A percentile compares a stretch with the other conserved stretches of the same genome.
phyloP scores from a whole-genome alignment of 64 coral and sea anemone genomes.

The Trachythela sp. region DNA sequence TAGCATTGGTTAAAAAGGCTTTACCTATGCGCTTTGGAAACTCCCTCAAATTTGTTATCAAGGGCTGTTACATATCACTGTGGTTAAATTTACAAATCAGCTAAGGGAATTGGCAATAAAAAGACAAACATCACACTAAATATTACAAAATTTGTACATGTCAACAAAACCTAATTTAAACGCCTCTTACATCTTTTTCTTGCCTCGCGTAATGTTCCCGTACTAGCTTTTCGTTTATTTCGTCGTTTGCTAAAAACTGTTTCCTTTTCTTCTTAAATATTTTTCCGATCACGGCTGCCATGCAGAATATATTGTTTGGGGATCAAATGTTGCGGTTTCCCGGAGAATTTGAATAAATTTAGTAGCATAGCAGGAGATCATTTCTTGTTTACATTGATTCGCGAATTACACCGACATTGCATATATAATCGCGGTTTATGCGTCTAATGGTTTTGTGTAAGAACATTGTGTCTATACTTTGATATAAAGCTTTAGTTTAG shows the following conservation, averaged over 20 bases:
- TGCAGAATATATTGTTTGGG: background rate
- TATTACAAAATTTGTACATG: background rate
- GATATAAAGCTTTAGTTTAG: too few species aligned
- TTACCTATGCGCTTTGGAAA: too few species aligned
- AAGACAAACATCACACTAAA: background rate
- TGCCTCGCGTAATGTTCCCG: background rate
- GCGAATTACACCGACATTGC: too few species aligned
- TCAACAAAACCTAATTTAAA: background rate
- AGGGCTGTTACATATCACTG: too few species aligned
- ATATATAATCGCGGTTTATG: too few species aligned
- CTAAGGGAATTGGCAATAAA: background rate
- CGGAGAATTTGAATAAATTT: background rate
- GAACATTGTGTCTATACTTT: too few species aligned
- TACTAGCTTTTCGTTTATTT: background rate
- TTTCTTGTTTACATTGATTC: too few species aligned
- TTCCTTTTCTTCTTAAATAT: background rate
- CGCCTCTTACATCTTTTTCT: background rate
- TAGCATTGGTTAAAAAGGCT: too few species aligned
- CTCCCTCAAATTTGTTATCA: too few species aligned
- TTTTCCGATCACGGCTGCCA: background rate
- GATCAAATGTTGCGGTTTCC: background rate
- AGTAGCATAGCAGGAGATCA: background rate
- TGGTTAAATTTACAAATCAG: too few species aligned
- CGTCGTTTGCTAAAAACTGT: background rate
- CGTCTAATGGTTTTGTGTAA: too few species aligned